Conservation (phyloP, 2,113 vertebrate species). For the Anhinga rufa region DNA sequence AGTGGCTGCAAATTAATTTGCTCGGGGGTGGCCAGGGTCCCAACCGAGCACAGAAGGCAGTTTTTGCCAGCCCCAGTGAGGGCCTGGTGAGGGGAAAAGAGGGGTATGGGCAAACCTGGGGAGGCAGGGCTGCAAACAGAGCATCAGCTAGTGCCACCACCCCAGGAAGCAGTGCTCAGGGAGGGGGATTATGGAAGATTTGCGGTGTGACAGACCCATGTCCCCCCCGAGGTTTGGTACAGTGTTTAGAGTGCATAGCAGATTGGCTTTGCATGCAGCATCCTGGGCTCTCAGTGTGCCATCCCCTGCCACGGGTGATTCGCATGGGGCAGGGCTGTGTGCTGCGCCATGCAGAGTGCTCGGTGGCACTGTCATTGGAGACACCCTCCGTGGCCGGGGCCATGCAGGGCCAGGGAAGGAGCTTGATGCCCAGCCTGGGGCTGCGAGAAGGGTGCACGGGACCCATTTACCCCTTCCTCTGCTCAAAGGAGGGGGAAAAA, state of each 20-base stretch:
- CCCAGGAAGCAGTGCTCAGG: rapidly evolving
- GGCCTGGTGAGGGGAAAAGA: not conserved
- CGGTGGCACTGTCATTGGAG: not conserved
- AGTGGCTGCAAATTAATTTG: not conserved
- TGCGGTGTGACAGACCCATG: rapidly evolving
- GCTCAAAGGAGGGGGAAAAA: not conserved
- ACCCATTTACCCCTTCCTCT: not conserved
- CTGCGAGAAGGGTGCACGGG: not conserved
- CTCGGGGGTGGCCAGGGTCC: not conserved
- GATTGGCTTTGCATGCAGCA: rapidly evolving
- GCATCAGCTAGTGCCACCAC: not conserved
- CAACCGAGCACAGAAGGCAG: rapidly evolving
- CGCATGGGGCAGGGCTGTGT: not conserved
- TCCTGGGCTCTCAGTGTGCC: not conserved
- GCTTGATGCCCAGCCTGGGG: not conserved
- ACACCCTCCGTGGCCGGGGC: not conserved
- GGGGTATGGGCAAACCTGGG: not conserved
- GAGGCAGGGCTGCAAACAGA: not conserved
- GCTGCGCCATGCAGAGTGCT: not conserved
- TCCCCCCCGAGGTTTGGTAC: not conserved
- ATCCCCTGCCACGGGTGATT: rapidly evolving
- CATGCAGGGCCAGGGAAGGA: not conserved
- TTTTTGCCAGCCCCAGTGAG: not conserved
- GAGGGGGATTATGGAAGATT: not conserved
- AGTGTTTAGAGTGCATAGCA: not conserved